phyloP scores from a whole-genome alignment of 2,797 vertebrate species.

The Enteromius fasciolatus region DNA sequence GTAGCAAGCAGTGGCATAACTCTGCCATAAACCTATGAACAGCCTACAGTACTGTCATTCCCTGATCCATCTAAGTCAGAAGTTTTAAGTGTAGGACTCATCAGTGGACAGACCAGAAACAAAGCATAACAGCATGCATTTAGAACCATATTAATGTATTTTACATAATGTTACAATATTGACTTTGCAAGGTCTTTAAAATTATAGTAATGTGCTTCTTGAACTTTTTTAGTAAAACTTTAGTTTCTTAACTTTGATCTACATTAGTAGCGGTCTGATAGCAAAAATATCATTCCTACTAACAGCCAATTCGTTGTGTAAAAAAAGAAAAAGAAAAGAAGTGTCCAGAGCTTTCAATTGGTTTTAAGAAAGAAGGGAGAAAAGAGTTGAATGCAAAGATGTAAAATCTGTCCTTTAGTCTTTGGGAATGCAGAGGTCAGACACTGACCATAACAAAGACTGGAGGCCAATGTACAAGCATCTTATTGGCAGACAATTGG shows the following conservation, averaged over 20 bases:
- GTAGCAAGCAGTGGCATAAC: conserved; percentile 30
- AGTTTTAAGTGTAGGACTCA: background rate
- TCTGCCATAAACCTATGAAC: conserved; percentile 15
- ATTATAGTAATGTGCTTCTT: background rate
- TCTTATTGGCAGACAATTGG: conserved; percentile 57
- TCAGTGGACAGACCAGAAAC: background rate
- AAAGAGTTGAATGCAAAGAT: background rate
- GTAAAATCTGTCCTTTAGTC: conserved; percentile 47
- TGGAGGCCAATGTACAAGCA: conserved; percentile 51
- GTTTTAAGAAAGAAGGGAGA: background rate
- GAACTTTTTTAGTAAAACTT: background rate
- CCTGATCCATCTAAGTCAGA: conserved; percentile 3
- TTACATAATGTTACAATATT: background rate
- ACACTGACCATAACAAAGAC: conserved; percentile 40
- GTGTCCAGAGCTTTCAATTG: background rate
- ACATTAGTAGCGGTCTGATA: background rate
- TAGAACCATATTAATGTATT: background rate
- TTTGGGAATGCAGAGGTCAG: conserved; percentile 36
- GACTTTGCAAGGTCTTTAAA: background rate
- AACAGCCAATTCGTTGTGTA: background rate
- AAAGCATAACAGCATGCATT: background rate
- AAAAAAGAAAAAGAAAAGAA: too few relatives aligned
- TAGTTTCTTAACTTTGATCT: background rate
- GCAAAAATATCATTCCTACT: background rate
- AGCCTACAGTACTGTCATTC: background rate